These are phyloP conservation scores for Forbesichthys papilliferus DNA, from an alignment of 2,113 vertebrate species.

Conservation along the genomic window DNA sequence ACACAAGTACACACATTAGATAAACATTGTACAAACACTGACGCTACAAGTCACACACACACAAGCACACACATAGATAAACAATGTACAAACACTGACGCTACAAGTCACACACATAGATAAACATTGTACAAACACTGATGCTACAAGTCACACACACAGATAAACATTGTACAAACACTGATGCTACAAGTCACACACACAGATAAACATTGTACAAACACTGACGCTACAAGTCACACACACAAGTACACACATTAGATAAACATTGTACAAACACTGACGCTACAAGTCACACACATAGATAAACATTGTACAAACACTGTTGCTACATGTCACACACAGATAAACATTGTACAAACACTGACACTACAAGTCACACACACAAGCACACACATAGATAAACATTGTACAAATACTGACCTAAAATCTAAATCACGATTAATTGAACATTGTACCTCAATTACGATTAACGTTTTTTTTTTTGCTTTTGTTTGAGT, in stretches of 20 bases:
- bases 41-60: not conserved
- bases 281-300: constrained; percentile 76
- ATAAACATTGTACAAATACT: not conserved
- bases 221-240: constrained; percentile 85
- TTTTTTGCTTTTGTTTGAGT: too few species aligned
- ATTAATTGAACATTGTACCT: too few species aligned
- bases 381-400: not conserved
- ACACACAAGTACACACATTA: constrained; percentile 9
- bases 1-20: too few species aligned
- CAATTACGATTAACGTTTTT: too few species aligned
- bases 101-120: constrained; percentile 67
- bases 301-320: not conserved
- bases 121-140: not conserved
- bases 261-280: constrained; percentile 79
- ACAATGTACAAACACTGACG: constrained; percentile 16
- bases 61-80: not conserved
- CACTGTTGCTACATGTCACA: too few species aligned
- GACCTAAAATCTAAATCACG: too few species aligned
- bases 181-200: too few species aligned
- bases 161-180: not conserved
- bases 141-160: too few species aligned
- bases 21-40: not conserved
- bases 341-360: not conserved
- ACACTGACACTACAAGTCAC: too few species aligned
- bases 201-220: constrained; percentile 62